Conservation (phyloP, 2,888 invertebrate species). For the Teleiodes luculella region DNA sequence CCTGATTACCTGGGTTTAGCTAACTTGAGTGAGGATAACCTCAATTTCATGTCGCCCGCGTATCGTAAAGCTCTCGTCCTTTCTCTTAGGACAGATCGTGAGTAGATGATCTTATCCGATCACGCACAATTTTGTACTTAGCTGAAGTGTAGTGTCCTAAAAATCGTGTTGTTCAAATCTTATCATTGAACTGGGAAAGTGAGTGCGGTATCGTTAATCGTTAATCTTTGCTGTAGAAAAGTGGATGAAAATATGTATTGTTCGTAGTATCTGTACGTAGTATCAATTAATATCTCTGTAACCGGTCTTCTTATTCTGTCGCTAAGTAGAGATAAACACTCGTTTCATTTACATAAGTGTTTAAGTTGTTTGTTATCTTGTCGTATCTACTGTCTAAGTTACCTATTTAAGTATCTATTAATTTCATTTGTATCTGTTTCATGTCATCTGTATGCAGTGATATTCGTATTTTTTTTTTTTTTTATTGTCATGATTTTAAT, state of each 20-base stretch:
- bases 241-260: too few species aligned
- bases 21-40: too few species aligned
- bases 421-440: too few species aligned
- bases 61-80: slow-evolving; percentile 29
- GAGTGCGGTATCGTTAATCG: too few species aligned
- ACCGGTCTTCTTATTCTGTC: slow-evolving; percentile 1
- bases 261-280: slow-evolving; percentile 18
- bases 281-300: slow-evolving; percentile 5
- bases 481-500: too few species aligned
- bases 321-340: neutral
- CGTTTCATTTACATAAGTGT: neutral
- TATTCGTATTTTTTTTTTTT: too few species aligned
- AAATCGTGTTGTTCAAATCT: too few species aligned
- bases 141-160: too few species aligned
- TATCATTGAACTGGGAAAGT: slow-evolving; percentile 1
- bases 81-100: neutral
- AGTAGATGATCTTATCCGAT: neutral
- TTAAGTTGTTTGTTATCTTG: neutral
- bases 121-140: neutral
- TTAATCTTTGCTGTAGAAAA: too few species aligned
- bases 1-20: neutral
- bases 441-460: too few species aligned
- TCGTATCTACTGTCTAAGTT: neutral
- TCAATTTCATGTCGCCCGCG: slow-evolving; percentile 42
- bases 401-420: too few species aligned